Evolutionary conservation across 2,888 invertebrate species (phyloP).

Genomic region (Baccha elongata): DNA sequence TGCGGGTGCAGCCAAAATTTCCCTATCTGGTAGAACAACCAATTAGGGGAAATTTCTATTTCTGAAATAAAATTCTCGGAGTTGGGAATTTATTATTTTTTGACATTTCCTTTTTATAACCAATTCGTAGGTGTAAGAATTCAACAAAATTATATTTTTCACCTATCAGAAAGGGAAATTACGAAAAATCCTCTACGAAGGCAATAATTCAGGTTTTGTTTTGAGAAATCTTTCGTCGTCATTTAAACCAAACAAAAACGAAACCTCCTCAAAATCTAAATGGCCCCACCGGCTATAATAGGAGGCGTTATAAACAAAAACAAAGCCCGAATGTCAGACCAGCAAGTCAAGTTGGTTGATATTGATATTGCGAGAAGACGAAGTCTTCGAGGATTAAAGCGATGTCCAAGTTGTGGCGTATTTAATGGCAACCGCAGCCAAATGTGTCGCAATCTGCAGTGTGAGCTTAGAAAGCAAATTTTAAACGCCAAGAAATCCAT

Average conservation of each 20-base stretch:
- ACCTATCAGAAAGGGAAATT: slow-evolving; percentile 70
- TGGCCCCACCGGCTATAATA: slow-evolving; percentile 53
- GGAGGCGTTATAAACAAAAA: slow-evolving; percentile 70
- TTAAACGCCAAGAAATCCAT: slow-evolving; percentile 75
- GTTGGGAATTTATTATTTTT: slow-evolving; percentile 28
- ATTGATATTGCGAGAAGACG: slow-evolving; percentile 45
- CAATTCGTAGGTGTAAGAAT: slow-evolving; percentile 24
- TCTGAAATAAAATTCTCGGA: neutral
- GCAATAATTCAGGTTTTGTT: slow-evolving; percentile 66
- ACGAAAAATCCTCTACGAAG: slow-evolving; percentile 69
- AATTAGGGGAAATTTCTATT: neutral
- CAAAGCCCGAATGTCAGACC: slow-evolving; percentile 57
- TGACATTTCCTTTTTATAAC: slow-evolving; percentile 43
- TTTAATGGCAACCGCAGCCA: slow-evolving; percentile 89
- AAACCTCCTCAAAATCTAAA: slow-evolving; percentile 55
- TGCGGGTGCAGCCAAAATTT: no score
- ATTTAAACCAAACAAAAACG: slow-evolving; percentile 57
- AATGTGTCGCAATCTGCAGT: slow-evolving; percentile 77
- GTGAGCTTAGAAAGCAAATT: slow-evolving; percentile 77
- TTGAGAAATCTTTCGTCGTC: slow-evolving; percentile 68
- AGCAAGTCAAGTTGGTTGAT: slow-evolving; percentile 42
- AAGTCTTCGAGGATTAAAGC: slow-evolving; percentile 86
- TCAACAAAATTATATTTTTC: slow-evolving; percentile 32
- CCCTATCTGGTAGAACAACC: neutral
- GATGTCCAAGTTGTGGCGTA: slow-evolving; percentile 89